Conservation (phyloP, 2,797 vertebrate species). For the Sebastiscus albofasciatus region DNA sequence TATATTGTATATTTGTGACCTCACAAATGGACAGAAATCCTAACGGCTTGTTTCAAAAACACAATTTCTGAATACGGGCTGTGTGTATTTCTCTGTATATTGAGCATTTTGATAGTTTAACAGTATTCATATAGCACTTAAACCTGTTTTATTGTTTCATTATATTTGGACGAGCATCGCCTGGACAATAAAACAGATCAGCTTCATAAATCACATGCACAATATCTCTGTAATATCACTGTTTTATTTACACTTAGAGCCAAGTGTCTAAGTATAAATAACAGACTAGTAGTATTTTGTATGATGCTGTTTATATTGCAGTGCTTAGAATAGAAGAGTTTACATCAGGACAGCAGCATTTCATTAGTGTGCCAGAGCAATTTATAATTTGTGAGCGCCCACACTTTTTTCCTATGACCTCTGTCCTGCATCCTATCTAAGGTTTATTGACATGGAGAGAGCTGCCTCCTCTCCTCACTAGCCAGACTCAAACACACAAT, state of each 20-base stretch:
- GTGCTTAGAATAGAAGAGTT: not conserved
- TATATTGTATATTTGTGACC: too few species aligned
- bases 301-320: not conserved
- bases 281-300: not conserved
- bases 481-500: not conserved
- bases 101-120: too few species aligned
- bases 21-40: too few species aligned
- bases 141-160: too few species aligned
- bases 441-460: not conserved
- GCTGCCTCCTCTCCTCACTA: constrained; percentile 7
- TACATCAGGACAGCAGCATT: not conserved
- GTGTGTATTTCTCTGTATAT: too few species aligned
- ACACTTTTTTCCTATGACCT: constrained; percentile 50
- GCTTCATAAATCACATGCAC: not conserved
- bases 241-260: not conserved
- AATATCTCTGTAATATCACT: not conserved
- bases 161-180: not conserved
- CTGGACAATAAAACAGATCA: not conserved
- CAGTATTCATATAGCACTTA: too few species aligned
- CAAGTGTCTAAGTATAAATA: not conserved
- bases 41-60: too few species aligned
- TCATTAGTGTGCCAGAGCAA: not conserved
- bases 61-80: too few species aligned
- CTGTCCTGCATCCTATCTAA: constrained; percentile 18
- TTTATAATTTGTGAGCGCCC: not conserved